These are phyloP conservation scores for Daubentonia madagascariensis DNA, from an alignment of 2,113 vertebrate genomes.

Conservation along the genomic window DNA sequence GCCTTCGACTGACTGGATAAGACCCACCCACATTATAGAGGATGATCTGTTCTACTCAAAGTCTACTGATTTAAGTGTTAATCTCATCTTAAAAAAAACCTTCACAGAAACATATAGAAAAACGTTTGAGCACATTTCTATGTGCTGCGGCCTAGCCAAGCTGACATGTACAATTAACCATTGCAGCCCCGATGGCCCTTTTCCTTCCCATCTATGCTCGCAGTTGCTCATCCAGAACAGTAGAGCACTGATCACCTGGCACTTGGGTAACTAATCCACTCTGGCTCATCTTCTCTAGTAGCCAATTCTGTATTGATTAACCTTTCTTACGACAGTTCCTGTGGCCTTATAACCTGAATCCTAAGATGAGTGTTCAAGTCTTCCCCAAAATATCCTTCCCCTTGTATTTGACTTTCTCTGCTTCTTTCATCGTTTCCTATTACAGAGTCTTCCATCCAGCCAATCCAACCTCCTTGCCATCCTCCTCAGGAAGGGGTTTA, in stretches of 20 bases:
- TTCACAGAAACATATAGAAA: neutral
- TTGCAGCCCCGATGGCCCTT: neutral
- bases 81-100: neutral
- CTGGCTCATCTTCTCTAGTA: neutral
- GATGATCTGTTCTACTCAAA: neutral
- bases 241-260: neutral
- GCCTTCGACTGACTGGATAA: neutral
- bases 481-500: neutral
- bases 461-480: neutral
- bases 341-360: neutral
- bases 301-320: neutral
- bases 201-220: neutral
- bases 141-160: neutral
- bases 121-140: neutral
- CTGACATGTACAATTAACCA: neutral
- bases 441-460: neutral
- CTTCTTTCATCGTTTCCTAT: neutral
- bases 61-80: neutral
- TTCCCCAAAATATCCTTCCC: neutral
- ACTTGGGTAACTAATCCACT: neutral
- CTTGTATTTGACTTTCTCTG: neutral
- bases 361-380: neutral
- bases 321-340: neutral
- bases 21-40: neutral
- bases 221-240: neutral